These are phyloP conservation scores for Epizoanthus rinbou DNA, from an alignment of 92 coral and sea anemone genomes.

Conservation along the genomic window DNA sequence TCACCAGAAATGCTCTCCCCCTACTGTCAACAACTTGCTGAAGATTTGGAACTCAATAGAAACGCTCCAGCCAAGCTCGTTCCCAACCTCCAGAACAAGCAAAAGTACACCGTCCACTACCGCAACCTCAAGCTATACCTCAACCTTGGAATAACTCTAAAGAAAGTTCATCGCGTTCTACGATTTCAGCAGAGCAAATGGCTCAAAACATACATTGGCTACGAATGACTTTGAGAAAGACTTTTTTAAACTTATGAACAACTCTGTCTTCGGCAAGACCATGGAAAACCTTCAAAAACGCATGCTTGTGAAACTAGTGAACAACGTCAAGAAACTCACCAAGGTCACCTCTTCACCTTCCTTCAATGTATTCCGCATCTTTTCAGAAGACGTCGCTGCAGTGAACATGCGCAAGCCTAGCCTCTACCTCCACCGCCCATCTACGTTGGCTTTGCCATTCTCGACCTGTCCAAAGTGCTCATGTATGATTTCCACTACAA, in stretches of 20 bases:
- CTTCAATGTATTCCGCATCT: neutral
- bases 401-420: conserved; percentile 7
- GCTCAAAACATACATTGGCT: conserved; percentile 31
- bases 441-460: neutral
- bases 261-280: too few species aligned
- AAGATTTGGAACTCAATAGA: too few species aligned
- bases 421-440: conserved; percentile 26
- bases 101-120: conserved; percentile 31
- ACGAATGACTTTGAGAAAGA: too few species aligned
- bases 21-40: conserved; percentile 14
- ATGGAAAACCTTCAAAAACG: neutral
- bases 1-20: conserved; percentile 49
- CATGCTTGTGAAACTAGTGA: conserved; percentile 12
- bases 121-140: conserved; percentile 43
- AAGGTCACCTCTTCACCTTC: conserved; percentile 11
- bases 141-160: conserved; percentile 27
- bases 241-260: too few species aligned
- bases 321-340: conserved; percentile 8
- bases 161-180: conserved; percentile 20
- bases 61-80: conserved; percentile 22
- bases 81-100: conserved; percentile 33
- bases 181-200: conserved; percentile 34
- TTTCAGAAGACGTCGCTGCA: conserved; percentile 9
- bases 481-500: too few species aligned
- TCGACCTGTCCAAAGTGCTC: too few species aligned